Evolutionary conservation across 2,113 vertebrate species (phyloP).

Genomic region (Lichenostomus cassidix): DNA sequence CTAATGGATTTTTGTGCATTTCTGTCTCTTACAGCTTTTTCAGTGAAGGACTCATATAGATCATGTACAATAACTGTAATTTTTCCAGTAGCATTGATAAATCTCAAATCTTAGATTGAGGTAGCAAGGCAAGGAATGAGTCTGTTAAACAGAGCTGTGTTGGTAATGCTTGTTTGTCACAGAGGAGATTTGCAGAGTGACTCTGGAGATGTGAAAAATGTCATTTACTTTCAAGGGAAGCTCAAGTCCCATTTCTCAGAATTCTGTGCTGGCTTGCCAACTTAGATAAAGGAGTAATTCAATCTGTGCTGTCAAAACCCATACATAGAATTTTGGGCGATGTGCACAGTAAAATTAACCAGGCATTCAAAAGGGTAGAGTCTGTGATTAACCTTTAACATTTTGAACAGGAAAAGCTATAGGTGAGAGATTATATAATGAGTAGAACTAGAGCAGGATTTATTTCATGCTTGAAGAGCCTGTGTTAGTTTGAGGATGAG

Average conservation of each 20-base stretch:
- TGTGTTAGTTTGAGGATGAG: not conserved
- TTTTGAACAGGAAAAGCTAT: slow-evolving; percentile 13
- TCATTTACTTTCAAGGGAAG: slow-evolving; percentile 20
- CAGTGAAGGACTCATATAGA: not conserved
- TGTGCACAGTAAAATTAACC: slow-evolving; percentile 1
- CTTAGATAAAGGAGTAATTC: slow-evolving; percentile 1
- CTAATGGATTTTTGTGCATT: not conserved
- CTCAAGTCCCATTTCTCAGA: not conserved
- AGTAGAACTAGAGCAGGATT: not conserved
- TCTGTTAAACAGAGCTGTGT: not conserved
- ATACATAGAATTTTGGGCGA: not conserved
- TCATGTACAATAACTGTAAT: not conserved
- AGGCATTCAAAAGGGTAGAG: not conserved
- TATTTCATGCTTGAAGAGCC: slow-evolving; percentile 29
- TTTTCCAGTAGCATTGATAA: not conserved
- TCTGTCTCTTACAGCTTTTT: not conserved
- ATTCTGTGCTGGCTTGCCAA: slow-evolving; percentile 11
- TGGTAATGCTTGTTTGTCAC: not conserved
- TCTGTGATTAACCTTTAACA: slow-evolving; percentile 29
- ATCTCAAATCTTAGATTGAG: not conserved
- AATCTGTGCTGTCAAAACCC: slow-evolving; percentile 5
- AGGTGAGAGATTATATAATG: slow-evolving; percentile 14
- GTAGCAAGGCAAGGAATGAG: not conserved
- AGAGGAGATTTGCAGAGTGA: not conserved
- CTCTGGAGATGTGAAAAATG: not conserved